Conservation (phyloP, 2,797 vertebrate species). For the Scyliorhinus canicula region DNA sequence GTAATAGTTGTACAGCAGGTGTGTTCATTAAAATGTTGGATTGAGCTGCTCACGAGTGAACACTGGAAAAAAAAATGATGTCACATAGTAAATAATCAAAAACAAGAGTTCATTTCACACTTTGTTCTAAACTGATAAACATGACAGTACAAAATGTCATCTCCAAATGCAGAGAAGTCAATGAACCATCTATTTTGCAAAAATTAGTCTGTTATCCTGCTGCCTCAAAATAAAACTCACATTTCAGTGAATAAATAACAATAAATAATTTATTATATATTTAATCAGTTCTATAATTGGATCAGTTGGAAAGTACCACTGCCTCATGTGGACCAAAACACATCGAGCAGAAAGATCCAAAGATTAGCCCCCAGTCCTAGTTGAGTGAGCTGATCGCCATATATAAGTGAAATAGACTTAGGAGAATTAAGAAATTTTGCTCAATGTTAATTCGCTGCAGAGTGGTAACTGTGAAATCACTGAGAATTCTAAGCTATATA, state of each 20-base stretch:
- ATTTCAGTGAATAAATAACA: neutral
- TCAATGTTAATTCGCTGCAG: neutral
- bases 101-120: neutral
- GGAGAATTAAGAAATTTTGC: neutral
- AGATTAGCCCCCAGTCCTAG: neutral
- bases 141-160: neutral
- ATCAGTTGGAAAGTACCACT: neutral
- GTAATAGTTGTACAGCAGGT: slow-evolving; percentile 13
- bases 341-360: neutral
- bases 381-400: neutral
- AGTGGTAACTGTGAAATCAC: neutral
- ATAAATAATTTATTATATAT: neutral
- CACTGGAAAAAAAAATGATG: neutral
- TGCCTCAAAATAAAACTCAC: neutral
- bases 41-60: neutral
- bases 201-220: neutral
- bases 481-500: neutral
- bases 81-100: neutral
- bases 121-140: neutral
- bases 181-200: neutral
- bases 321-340: neutral
- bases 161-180: neutral
- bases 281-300: neutral
- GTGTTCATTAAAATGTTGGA: neutral
- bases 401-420: neutral